Conservation (phyloP, 2,888 invertebrate genomes). For the Leucania comma region DNA sequence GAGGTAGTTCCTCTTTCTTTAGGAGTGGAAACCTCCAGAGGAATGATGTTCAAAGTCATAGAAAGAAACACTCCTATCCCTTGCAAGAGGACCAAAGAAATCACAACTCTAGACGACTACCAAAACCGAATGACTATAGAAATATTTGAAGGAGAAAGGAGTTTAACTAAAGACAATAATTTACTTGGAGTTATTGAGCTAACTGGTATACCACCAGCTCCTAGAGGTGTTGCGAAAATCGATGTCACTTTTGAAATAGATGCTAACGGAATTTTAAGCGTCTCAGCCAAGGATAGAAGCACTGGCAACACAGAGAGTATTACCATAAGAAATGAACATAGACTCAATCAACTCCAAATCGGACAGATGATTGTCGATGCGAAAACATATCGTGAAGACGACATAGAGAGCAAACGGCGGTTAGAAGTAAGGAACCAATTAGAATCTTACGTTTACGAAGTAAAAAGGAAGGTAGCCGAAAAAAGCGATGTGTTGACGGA, state of each 20-base stretch:
- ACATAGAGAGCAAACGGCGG: conserved; percentile 75
- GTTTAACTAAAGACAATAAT: conserved; percentile 80
- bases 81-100: conserved; percentile 77
- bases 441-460: conserved; percentile 79
- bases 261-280: conserved; percentile 78
- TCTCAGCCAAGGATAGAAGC: conserved; percentile 76
- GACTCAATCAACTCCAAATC: conserved; percentile 76
- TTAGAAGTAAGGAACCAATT: conserved; percentile 81
- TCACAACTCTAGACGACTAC: conserved; percentile 81
- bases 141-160: conserved; percentile 82
- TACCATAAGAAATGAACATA: conserved; percentile 74
- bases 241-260: conserved; percentile 82
- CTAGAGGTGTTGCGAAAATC: conserved; percentile 79
- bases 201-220: conserved; percentile 79
- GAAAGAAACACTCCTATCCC: conserved; percentile 81
- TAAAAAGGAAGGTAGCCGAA: conserved; percentile 73
- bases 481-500: conserved; percentile 68
- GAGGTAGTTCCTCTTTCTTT: conserved; percentile 82
- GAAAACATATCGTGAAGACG: conserved; percentile 73
- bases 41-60: conserved; percentile 81
- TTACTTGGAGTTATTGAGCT: conserved; percentile 80
- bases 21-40: conserved; percentile 81
- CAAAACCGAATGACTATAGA: conserved; percentile 82
- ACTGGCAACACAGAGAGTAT: conserved; percentile 76
- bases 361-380: conserved; percentile 79